phyloP scores from a whole-genome alignment of 2,888 invertebrate genomes.

The Chloromyia formosa region DNA sequence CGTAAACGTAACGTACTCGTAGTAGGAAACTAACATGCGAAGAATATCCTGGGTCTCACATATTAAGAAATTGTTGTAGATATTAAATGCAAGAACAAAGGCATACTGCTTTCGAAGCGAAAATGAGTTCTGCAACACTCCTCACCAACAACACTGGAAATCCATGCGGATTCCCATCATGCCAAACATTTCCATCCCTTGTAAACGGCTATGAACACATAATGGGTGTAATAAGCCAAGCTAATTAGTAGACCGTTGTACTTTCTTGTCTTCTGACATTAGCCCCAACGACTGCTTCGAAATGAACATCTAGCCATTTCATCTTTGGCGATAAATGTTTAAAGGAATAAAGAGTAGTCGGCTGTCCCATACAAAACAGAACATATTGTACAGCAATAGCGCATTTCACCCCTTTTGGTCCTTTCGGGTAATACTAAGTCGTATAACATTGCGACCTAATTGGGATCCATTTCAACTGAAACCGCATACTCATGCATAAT shows the following conservation, averaged over 20 bases:
- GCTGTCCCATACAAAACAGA: conserved; percentile 17
- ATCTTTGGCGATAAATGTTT: background rate
- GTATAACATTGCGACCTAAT: conserved; percentile 47
- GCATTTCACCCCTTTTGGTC: conserved; percentile 49
- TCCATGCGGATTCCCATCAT: conserved; percentile 36
- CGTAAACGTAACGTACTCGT: no score
- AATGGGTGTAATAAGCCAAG: conserved; percentile 50
- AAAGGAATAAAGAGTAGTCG: background rate
- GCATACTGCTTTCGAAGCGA: no score
- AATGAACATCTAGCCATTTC: background rate
- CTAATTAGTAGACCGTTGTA: conserved; percentile 50
- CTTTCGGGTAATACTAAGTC: conserved; percentile 18
- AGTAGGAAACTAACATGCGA: no score
- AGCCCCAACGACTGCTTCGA: conserved; percentile 6
- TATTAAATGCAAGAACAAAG: no score
- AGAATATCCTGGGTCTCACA: no score
- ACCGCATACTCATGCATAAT: conserved; percentile 49
- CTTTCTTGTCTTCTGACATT: conserved; percentile 41
- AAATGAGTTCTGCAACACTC: no score
- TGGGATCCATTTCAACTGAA: conserved; percentile 50
- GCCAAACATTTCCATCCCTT: conserved; percentile 28
- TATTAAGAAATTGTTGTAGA: no score
- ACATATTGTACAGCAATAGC: conserved; percentile 41
- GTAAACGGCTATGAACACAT: conserved; percentile 47
- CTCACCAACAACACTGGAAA: no score